Evolutionary conservation across 2,888 invertebrate genomes (phyloP), one percentile per base, ranked within the genome.

Genomic region (Andricus curvator): DNA sequence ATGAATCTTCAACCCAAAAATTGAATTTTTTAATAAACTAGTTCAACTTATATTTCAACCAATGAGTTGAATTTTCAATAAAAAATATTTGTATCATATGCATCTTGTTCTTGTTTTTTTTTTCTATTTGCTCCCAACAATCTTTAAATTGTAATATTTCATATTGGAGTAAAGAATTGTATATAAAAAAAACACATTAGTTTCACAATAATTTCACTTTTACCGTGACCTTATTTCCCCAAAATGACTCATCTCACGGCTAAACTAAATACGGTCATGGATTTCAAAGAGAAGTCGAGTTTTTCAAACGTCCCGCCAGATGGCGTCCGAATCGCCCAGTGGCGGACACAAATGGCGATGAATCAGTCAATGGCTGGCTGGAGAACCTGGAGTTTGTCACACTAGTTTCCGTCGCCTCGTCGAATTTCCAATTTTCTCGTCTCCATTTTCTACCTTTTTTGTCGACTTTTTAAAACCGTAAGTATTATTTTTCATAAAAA

Each of bases 201-300:
- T 13, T 56, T 56, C 17, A 56, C 51, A n/a, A n/a, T n/a, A n/a
- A 20, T 51, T 56, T 74, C 33, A 56, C 74, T 74, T 37, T 74
- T 56, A 74, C 74, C 33, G 13, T 74, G 74, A 56, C 74, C 74
- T 74, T 74, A 74, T 74, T 74, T 29, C 29, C n/a, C 6, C 15
- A 74, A 56, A 74, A 25, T 74, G 74, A 74, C 74, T 74, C 74
- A 74, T 4, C 44, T 13, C 51, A 48, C 25, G 13, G 29, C 29
- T 51, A 48, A 56, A 74, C 56, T 74, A 74, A 56, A 56, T 74
- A 74, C 74, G 74, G 74, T 74, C 74, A 74, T 13, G 33, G n/a
- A 70, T 51, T 70, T 29, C n/a, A 51, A 70, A 51, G 11, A 56
- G 51, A 51, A 51, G 70, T 0, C 37, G 37, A 8, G 37, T 37